phyloP scores from a whole-genome alignment of 2,888 invertebrate genomes.

The Sicus ferrugineus region DNA sequence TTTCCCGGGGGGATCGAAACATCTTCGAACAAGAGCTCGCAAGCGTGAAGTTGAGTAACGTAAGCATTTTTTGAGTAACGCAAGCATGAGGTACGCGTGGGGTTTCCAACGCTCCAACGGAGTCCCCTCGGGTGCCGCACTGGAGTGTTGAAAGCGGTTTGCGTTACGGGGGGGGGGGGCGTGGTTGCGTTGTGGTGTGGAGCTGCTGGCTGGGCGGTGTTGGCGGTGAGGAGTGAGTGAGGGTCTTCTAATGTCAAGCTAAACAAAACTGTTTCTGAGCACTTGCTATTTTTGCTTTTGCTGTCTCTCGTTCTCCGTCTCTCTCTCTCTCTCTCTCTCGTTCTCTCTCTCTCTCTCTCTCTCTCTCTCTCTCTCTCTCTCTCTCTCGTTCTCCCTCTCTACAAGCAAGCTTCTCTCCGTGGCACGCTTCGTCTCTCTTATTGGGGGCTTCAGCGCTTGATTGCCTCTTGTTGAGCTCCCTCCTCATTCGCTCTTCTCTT shows the following conservation, averaged over 20 bases:
- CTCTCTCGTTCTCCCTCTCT: conserved; percentile 29
- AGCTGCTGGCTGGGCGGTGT: not conserved
- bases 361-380: conserved; percentile 32
- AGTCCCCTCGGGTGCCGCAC: no score
- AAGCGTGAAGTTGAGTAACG: no score
- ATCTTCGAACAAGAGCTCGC: no score
- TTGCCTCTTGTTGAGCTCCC: not conserved
- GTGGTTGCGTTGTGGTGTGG: not conserved
- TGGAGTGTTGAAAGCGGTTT: no score
- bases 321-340: not conserved
- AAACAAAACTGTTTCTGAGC: conserved; percentile 45
- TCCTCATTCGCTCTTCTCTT: not conserved
- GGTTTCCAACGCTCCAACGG: no score
- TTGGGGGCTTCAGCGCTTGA: not conserved
- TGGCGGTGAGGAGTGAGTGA: conserved; percentile 4
- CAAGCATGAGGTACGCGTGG: no score
- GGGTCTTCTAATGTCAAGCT: conserved; percentile 46
- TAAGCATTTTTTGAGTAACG: no score
- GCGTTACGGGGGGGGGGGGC: no score
- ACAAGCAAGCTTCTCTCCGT: not conserved
- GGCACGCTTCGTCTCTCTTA: not conserved
- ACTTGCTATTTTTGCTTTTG: conserved; percentile 5
- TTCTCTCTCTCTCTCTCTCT: conserved; percentile 17
- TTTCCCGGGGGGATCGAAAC: no score
- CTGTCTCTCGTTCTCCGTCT: conserved; percentile 30